phyloP scores from a whole-genome alignment of 2,797 vertebrate species.

The Coregonus ussuriensis region DNA sequence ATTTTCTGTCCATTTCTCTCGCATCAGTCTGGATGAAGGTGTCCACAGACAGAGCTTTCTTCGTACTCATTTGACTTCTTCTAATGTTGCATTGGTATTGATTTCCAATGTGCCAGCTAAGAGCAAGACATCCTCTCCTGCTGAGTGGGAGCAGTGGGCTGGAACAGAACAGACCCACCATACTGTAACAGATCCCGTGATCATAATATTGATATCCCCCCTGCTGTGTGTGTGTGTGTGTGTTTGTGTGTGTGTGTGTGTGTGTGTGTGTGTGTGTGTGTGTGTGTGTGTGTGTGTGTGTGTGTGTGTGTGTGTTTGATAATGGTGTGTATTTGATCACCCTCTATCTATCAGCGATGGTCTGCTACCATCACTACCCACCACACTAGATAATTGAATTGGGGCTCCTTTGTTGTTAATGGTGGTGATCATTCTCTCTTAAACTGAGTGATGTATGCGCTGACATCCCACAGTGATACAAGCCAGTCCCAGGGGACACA shows the following conservation, averaged over 20 bases:
- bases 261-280: slow-evolving; percentile 16
- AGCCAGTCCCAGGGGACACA: slow-evolving; percentile 62
- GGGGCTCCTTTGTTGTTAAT: slow-evolving; percentile 73
- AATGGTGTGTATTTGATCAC: slow-evolving; percentile 55
- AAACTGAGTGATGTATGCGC: slow-evolving; percentile 69
- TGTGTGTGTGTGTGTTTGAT: slow-evolving; percentile 1
- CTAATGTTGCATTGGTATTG: slow-evolving; percentile 39
- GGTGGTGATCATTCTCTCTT: slow-evolving; percentile 75
- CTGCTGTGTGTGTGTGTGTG: slow-evolving; percentile 22
- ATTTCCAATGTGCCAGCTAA: slow-evolving; percentile 51
- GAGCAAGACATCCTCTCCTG: slow-evolving; percentile 49
- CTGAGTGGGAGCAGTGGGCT: slow-evolving; percentile 27
- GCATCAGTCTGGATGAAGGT: neutral
- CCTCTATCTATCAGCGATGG: slow-evolving; percentile 60
- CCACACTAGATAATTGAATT: slow-evolving; percentile 73
- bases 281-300: slow-evolving; percentile 13
- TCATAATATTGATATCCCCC: slow-evolving; percentile 57
- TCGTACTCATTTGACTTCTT: neutral
- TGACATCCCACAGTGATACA: slow-evolving; percentile 71
- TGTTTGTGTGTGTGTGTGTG: slow-evolving; percentile 17
- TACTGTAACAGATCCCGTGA: slow-evolving; percentile 50
- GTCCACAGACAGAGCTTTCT: neutral
- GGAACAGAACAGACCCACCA: slow-evolving; percentile 25
- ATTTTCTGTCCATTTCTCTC: neutral
- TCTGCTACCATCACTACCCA: slow-evolving; percentile 53